These are phyloP conservation scores for Drosophila biarmipes DNA, from an alignment of 1,140 invertebrate genomes.

Conservation along the genomic window DNA sequence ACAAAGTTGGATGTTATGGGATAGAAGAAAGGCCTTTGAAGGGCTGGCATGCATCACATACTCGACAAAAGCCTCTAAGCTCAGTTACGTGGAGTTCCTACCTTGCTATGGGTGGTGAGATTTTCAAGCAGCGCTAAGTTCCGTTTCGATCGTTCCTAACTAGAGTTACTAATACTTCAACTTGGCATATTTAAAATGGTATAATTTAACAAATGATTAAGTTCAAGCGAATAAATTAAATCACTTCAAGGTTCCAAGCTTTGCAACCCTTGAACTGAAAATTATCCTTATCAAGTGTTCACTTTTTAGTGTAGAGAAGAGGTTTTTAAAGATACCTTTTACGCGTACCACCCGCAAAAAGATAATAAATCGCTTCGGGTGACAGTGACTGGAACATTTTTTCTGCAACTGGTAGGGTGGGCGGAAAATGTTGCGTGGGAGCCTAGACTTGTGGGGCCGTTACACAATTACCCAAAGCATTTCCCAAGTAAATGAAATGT, in stretches of 20 bases:
- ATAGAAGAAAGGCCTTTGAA: slow-evolving; percentile 33
- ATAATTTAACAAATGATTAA: too few relatives aligned
- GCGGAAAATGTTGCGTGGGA: slow-evolving; percentile 5
- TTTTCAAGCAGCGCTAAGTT: too few relatives aligned
- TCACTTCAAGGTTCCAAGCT: too few relatives aligned
- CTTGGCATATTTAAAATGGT: too few relatives aligned
- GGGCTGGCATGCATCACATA: slow-evolving; percentile 25
- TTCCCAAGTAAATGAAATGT: slow-evolving; percentile 51
- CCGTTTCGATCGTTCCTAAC: too few relatives aligned
- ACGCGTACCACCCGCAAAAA: slow-evolving; percentile 30
- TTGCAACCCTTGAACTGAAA: too few relatives aligned
- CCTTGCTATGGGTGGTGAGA: neutral
- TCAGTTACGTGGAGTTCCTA: neutral
- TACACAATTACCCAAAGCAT: slow-evolving; percentile 66
- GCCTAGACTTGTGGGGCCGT: slow-evolving; percentile 22
- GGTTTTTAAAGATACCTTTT: slow-evolving; percentile 4
- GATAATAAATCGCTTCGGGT: slow-evolving; percentile 58
- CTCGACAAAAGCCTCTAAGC: slow-evolving; percentile 2
- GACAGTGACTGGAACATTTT: slow-evolving; percentile 51
- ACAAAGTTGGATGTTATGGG: slow-evolving; percentile 2
- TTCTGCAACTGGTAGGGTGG: slow-evolving; percentile 18
- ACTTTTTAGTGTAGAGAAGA: slow-evolving; percentile 1
- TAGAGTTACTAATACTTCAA: too few relatives aligned
- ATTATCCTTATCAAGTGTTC: too few relatives aligned
- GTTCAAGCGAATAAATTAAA: too few relatives aligned